Evolutionary conservation across 2,797 vertebrate species (phyloP), one percentile per base, ranked within the genome.

Genomic region (Podarcis siculus): DNA sequence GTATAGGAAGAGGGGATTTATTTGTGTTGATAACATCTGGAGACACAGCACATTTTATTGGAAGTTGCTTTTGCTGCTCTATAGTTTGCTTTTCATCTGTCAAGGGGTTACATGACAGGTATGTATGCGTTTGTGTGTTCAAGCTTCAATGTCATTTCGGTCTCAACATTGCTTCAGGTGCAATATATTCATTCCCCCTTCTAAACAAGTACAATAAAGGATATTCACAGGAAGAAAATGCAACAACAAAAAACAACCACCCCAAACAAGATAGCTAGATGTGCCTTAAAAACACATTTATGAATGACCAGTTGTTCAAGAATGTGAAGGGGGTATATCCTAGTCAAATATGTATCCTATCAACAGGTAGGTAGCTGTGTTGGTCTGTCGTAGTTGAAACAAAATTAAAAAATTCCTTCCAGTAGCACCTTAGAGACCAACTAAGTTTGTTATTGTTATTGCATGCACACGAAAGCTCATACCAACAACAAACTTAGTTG

Each of bases 21-120:
- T 80, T 69, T 86, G 13, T 89, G 86, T 92, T 86, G 76, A 94
- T 91, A 95, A 95, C 90, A 93, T 86, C 86, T 94, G 35, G 83
- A 72, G 89, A 75, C 86, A 94, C 91, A 89, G 91, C 87, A 91
- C 90, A 87, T 92, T 94, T 95, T 93, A 91, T 78, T 91, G 86
- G 83, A 88, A 93, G 85, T 87, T 96, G 72, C 64, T 94, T 93
- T 90, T 89, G 55, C 75, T 91, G 82, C 92, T 94, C 92, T 93
- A 80, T 92, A 83, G 93, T 95, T 96, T 89, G 90, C 90, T 94
- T 96, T 93, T 93, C 89, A 92, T 95, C 89, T 93, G 90, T 93
- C 92, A 95, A 89, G 85, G 92, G 84, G 87, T 95, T 95, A 96
- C 85, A 91, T 87, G 93, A 95, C 90, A 95, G 92, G 87, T 82